Conservation (phyloP, 2,888 invertebrate genomes). For the Craniophora ligustri region DNA sequence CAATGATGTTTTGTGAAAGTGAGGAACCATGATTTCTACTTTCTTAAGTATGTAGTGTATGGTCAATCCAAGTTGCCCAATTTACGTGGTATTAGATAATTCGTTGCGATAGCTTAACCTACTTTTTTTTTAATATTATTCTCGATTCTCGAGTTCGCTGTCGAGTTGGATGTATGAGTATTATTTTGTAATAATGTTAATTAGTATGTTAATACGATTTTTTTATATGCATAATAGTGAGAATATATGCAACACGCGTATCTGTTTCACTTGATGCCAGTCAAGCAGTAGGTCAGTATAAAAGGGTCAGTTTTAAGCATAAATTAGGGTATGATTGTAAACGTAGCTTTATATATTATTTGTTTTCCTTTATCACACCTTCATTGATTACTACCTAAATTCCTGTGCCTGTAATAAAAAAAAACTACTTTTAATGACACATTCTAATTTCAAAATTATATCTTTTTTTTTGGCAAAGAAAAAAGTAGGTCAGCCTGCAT, state of each 20-base stretch:
- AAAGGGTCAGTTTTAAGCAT: no score
- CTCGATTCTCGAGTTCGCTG: constrained; percentile 16
- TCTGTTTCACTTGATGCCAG: constrained; percentile 13
- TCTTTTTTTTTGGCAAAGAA: background rate
- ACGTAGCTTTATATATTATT: no score
- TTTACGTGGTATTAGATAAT: constrained; percentile 58
- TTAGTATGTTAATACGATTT: constrained; percentile 25
- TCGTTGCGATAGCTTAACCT: constrained; percentile 52
- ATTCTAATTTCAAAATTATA: background rate
- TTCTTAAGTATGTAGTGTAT: constrained; percentile 40
- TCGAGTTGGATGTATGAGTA: constrained; percentile 30
- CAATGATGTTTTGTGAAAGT: constrained; percentile 42
- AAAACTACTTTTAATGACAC: background rate
- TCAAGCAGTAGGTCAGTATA: constrained; percentile 30
- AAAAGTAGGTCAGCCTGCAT: constrained; percentile 1
- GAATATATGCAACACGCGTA: constrained; percentile 17
- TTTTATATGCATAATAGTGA: constrained; percentile 22
- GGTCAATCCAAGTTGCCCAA: constrained; percentile 50
- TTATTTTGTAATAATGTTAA: constrained; percentile 50
- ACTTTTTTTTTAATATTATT: constrained; percentile 56
- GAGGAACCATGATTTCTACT: constrained; percentile 4
- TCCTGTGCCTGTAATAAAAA: no score
- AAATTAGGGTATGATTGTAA: background rate
- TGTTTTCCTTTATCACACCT: no score
- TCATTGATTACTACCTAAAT: no score